Base-by-base conservation (phyloP, 1,140 invertebrate species). In the Sarcophaga bullata region DNA sequence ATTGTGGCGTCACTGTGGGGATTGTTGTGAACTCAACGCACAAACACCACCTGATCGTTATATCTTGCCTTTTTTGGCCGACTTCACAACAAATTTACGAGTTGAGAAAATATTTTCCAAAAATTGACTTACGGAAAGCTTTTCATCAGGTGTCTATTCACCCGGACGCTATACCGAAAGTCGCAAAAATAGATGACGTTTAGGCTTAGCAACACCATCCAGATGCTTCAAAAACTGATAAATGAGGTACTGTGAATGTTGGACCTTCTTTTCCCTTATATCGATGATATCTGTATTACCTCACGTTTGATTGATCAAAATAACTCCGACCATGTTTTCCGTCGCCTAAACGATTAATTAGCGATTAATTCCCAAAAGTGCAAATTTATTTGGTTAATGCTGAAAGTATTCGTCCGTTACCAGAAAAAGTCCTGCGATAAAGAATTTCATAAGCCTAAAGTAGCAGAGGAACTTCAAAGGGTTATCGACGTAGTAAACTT, bases 231-330 rank as follows among this genome's bases (percentile, higher is more conserved):
- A 85, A 81, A 91, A 5, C 58, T 62, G 58, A 62, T 62, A 17
- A 62, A 17, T 17, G 58, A 62, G 13, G 58, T 62, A 6, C 8
- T 25, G 9, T 9, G 52, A 25, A n/a, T n/a, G n/a, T n/a, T n/a
- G 17, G 49, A 25, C 25, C 62, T 8, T 13, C 52, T 80, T 10
- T 50, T 37, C 7, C 13, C 48, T 1, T 80, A 80, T 37, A 50
- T 80, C 87, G 92, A 93, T 83, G 93, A 93, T 84, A 90, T 94
- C 48, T 85, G 93, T 3, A 85, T 93, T 7, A 91, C 73, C 73
- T 90, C 87, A 3, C 81, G 81, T 78, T 80, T 82, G 25, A 0
- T 52, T 13, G 8, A 10, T 13, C 50, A 52, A 10, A 11, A 62
- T 15, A 3, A n/a, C 15, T 17, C 4, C 7, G 58, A 68, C 9